Evolutionary conservation across 2,888 invertebrate genomes (phyloP).

Genomic region (Sycophila texana): DNA sequence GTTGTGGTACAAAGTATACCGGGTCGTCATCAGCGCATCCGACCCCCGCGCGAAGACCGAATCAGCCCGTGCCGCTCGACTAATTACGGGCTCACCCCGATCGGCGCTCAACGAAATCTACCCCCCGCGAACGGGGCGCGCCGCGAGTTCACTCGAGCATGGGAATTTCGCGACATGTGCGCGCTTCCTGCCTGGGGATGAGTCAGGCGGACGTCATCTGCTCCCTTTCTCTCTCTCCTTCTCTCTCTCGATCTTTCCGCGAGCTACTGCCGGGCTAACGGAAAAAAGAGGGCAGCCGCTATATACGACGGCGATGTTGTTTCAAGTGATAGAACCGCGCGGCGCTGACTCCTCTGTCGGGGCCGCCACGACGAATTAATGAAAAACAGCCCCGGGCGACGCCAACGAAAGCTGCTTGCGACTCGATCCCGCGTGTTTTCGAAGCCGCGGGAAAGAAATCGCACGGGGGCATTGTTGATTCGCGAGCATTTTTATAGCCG

Average conservation of each 20-base stretch:
- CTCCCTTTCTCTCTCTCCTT: neutral
- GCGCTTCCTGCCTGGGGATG: slow-evolving; percentile 1
- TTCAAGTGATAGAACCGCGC: slow-evolving; percentile 53
- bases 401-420: slow-evolving; percentile 40
- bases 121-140: slow-evolving; percentile 49
- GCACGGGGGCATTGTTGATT: neutral
- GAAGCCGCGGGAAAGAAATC: slow-evolving; percentile 43
- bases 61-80: neutral
- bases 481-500: slow-evolving; percentile 2
- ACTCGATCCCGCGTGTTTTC: slow-evolving; percentile 38
- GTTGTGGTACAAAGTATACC: neutral
- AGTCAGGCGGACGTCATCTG: slow-evolving; percentile 51
- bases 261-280: neutral
- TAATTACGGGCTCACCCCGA: slow-evolving; percentile 29
- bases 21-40: neutral
- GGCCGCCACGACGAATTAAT: slow-evolving; percentile 49
- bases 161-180: slow-evolving; percentile 55
- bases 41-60: neutral
- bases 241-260: neutral
- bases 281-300: slow-evolving; percentile 25
- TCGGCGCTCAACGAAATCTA: slow-evolving; percentile 26
- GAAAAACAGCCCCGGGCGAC: slow-evolving; percentile 50
- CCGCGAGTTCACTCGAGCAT: slow-evolving; percentile 21
- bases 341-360: slow-evolving; percentile 11
- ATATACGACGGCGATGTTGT: slow-evolving; percentile 32